Base-by-base conservation (phyloP, 2,888 invertebrate species). In the Yponomeuta cagnagella region DNA sequence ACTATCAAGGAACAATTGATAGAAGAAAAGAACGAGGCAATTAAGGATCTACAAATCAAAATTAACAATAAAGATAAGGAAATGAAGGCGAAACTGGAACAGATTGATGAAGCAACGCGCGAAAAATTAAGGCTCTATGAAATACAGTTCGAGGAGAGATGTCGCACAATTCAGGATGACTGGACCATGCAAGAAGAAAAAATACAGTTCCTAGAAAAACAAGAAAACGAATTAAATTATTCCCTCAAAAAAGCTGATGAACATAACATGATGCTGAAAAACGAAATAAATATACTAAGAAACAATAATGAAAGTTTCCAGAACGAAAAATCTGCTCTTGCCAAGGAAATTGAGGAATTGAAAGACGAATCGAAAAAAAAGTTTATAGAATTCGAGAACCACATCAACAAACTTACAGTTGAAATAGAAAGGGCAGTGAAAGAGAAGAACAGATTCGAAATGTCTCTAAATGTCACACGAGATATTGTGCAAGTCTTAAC, bases 401-500 rank as follows among this genome's bases (percentile, higher is more conserved):
- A 88, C 77, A 85, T 85, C 37, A 89, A 87, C 74, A 89, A 86
- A 76, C 81, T 91, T 15, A 89, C 88, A 66, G 82, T 85, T 43
- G 88, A 93, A 75, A 79, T 93, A 33, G 90, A 92, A 69, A 88
- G 86, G 75, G 81, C 88, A 48, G 76, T 79, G 10, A 92, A 87
- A 74, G 94, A 94, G 73, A 93, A 94, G 74, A 90, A 88, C 72
- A 89, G 92, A 71, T 94, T 93, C 79, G 91, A 94, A 81, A 87
- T 93, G 77, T 93, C 94, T n/a, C 83, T 94, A n/a, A 89, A 87
- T 48, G 93, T 93, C 23, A 93, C 93, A 1, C 90, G 93, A 76
- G 91, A 93, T 72, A 94, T 94, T 68, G 93, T 94, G 15, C 93
- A 94, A 77, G 94, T 94, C 4, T 78, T 94, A 70, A 93, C 93